Conservation (phyloP, 2,113 vertebrate species). For the Nyctereutes procyonoides region DNA sequence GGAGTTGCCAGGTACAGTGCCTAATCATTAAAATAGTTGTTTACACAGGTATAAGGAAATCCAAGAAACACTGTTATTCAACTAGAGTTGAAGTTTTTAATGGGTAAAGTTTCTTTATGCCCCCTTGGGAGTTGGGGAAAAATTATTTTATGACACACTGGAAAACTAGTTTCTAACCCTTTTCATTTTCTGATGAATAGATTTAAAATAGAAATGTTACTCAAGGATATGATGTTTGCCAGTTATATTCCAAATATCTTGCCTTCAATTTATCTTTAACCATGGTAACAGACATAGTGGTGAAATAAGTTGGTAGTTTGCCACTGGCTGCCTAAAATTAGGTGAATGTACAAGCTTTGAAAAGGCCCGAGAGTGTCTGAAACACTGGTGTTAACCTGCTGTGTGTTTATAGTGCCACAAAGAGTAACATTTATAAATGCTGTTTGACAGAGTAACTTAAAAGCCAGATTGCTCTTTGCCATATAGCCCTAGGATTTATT, state of each 20-base stretch:
- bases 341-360: constrained; percentile 46
- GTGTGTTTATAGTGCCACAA: constrained; percentile 47
- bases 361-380: constrained; percentile 6
- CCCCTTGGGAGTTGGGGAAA: background rate
- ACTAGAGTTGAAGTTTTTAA: constrained; percentile 23
- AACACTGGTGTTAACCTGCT: constrained; percentile 37
- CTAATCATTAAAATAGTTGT: constrained; percentile 48
- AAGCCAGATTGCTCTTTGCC: constrained; percentile 61
- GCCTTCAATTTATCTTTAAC: constrained; percentile 59
- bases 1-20: background rate
- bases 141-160: constrained; percentile 63
- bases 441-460: constrained; percentile 25
- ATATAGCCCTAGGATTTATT: constrained; percentile 30
- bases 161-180: constrained; percentile 30
- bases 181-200: constrained; percentile 56
- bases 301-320: constrained; percentile 65
- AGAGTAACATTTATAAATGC: constrained; percentile 64
- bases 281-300: constrained; percentile 55
- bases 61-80: constrained; percentile 15
- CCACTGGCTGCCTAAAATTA: constrained; percentile 69
- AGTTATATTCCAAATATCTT: constrained; percentile 55
- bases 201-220: constrained; percentile 68
- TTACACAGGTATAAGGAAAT: constrained; percentile 3
- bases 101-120: background rate
- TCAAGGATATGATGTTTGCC: constrained; percentile 49